Base-by-base conservation (phyloP, 2,888 invertebrate species). In the Allophyes oxyacanthae region DNA sequence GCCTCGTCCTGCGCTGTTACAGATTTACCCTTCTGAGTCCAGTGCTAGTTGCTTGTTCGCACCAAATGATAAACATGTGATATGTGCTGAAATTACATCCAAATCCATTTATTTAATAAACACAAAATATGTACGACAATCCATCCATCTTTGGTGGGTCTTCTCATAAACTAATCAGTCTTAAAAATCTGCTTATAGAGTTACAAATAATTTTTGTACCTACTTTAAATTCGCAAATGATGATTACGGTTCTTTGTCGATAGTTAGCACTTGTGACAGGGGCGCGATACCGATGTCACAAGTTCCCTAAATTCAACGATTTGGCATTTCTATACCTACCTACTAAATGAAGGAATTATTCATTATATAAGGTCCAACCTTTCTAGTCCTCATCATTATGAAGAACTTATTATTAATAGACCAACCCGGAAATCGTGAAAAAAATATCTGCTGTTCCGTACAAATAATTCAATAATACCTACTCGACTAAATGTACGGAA, bases 1-100 rank as follows among this genome's bases (percentile, higher is more conserved):
- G 81, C 81, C 74, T 64, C 71, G 50, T 74, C 72, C 60, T 67
- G 75, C 74, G 65, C 66, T 75, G 73, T 69, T 70, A 72, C 63
- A 73, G 72, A 72, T 77, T 75, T 72, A 73, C 70, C 48, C 64
- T 42, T 42, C 66, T 56, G 60, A 71, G 60, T 26, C 56, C 45
- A 42, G 48, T 43, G 50, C 56, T 54, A 54, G 51, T 54, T 57
- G 42, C 30, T 55, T 64, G 65, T 64, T 61, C 67, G 44, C 38
- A 0, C 20, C 6, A 11, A 41, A 15, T 25, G 46, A 60, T 43
- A 51, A 51, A 70, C 43, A 56, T n/a, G 46, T 44, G n/a, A 48
- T 40, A n/a, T 56, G 28, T 33, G 26, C 10, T 26, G 15, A 14
- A 42, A n/a, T 34, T 25, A 34, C 15, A n/a, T 53, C 6, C 6